Base-by-base conservation (phyloP, 2,113 vertebrate genomes). In the Puntigrus tetrazona region DNA sequence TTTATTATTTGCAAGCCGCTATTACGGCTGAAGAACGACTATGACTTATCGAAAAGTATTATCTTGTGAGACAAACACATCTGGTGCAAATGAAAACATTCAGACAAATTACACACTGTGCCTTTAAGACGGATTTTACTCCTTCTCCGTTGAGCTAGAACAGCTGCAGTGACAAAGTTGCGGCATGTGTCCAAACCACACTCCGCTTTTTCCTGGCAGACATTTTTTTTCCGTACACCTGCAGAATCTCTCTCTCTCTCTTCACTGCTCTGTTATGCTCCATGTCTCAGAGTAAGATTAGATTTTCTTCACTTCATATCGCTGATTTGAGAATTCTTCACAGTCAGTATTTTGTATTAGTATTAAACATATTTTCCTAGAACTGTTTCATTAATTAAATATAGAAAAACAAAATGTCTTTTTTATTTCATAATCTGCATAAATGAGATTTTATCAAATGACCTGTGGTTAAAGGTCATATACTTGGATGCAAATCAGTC, bases 171-270 rank as follows among this genome's bases (percentile, higher is more conserved):
- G 45, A 55, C 79, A 59, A 81, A 57, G 29, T 65, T 59, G 27
- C 16, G 75, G 78, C 67, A 63, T 27, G 47, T 70, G 27, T 80
- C 77, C 70, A 86, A 78, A 84, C 77, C 81, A 72, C 81, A 81
- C 70, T 84, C 22, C 25, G 13, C 69, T 86, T 88, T 87, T 86
- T 82, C 85, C 84, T 86, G 84, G 76, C 84, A 82, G 63, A 20
- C 72, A 34, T 47, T 84, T 86, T 85, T n/a, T 86, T 84, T 86
- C 82, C 65, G 2, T 81, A 81, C 82, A 84, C 86, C 86, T 87
- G 76, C 86, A 80, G n/a, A 79, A 70, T 81, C 31, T 86, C 78
- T 65, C 75, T 84, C 78, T 81, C 31, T 27, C 78, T 81, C 31
- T n/a, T n/a, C 45, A 75, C 57, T 55, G 50, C 50, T 87, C 25